Percentiles rank a stretch among this genome's conserved stretches.
These are phyloP conservation scores for Ischnus inquisitorius DNA, from an alignment of 2,888 invertebrate genomes.

Conservation along the genomic window DNA sequence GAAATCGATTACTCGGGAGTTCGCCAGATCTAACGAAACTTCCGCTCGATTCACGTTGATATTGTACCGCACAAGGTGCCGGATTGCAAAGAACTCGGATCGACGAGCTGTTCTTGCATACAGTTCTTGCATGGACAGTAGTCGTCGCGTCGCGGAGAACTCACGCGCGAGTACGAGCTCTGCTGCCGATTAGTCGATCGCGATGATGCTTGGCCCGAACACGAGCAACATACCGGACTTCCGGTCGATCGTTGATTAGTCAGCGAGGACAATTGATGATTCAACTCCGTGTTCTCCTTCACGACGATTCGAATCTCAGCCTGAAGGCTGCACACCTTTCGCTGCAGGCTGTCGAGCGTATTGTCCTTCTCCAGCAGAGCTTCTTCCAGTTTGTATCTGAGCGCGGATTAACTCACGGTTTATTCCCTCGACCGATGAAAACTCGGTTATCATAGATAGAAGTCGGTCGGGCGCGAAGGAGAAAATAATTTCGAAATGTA, in stretches of 20 bases:
- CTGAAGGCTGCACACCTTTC: constrained; percentile 88
- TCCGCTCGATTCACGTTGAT: not conserved
- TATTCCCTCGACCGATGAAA: not conserved
- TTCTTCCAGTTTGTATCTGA: constrained; percentile 89
- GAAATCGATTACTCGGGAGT: not conserved
- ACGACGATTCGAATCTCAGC: constrained; percentile 89
- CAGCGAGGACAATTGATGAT: constrained; percentile 85
- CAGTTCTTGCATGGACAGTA: constrained; percentile 75
- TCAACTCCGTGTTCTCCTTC: constrained; percentile 88
- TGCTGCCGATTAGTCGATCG: constrained; percentile 59
- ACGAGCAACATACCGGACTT: constrained; percentile 73
- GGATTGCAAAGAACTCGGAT: constrained; percentile 61
- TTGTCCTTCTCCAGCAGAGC: constrained; percentile 89
- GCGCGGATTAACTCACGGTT: not conserved
- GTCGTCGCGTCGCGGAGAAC: constrained; percentile 70
- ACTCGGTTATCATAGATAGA: not conserved
- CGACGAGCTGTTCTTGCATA: constrained; percentile 66
- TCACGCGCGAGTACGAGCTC: constrained; percentile 65
- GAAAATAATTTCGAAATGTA: constrained; percentile 37
- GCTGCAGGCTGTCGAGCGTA: constrained; percentile 88
- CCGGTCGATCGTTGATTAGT: constrained; percentile 73
- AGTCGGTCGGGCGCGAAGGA: not conserved
- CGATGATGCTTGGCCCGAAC: constrained; percentile 69
- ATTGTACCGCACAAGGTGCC: constrained; percentile 70
- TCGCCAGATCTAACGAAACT: not conserved